phyloP scores from a whole-genome alignment of 2,113 vertebrate species.

The Phaethon lepturus region DNA sequence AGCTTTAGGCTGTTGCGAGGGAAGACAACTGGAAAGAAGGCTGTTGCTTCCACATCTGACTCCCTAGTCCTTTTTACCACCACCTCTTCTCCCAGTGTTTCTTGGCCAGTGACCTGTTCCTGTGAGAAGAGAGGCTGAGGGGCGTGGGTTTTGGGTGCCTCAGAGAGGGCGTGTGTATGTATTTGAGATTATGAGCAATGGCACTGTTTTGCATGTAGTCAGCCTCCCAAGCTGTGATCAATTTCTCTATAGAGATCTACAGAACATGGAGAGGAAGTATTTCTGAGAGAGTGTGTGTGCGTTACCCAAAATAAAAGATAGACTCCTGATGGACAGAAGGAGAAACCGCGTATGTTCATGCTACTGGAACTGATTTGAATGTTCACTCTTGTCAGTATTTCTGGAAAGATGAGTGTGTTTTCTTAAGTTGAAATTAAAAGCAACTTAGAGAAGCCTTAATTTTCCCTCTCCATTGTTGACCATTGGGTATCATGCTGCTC shows the following conservation, averaged over 20 bases:
- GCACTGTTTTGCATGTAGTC: background rate
- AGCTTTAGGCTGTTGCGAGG: background rate
- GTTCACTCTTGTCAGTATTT: background rate
- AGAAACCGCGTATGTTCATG: rapidly evolving
- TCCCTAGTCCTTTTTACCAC: background rate
- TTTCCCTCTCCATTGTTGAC: background rate
- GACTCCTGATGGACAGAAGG: background rate
- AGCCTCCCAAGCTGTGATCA: background rate
- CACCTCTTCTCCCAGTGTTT: background rate
- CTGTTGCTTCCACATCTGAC: background rate
- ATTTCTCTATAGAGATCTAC: background rate
- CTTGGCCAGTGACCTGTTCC: background rate
- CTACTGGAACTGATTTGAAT: background rate
- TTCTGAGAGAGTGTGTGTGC: background rate
- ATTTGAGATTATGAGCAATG: background rate
- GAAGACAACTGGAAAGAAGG: background rate
- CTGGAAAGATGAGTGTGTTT: background rate
- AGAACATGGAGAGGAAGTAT: background rate
- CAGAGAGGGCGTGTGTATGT: rapidly evolving
- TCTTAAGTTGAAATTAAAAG: background rate
- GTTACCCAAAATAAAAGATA: background rate
- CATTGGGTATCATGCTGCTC: rapidly evolving
- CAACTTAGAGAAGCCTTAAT: background rate
- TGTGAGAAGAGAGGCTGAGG: background rate
- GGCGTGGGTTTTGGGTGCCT: background rate